Percentiles rank a stretch among this genome's conserved stretches.
phyloP scores from a whole-genome alignment of 2,797 vertebrate species.

The Silurus aristotelis region DNA sequence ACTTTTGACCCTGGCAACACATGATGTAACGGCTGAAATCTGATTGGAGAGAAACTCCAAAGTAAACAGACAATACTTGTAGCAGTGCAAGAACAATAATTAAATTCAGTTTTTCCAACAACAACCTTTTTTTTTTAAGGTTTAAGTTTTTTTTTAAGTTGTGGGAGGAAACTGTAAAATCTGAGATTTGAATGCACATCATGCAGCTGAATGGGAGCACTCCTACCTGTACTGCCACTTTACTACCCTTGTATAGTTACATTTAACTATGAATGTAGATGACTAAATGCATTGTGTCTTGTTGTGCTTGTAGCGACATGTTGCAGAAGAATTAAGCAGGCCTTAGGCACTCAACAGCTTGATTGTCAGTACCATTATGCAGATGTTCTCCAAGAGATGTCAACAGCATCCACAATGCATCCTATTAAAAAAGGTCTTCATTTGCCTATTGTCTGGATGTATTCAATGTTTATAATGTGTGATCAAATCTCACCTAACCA shows the following conservation, averaged over 20 bases:
- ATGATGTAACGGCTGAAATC: too few relatives aligned
- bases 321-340: background rate
- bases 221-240: background rate
- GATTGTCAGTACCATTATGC: constrained; percentile 74
- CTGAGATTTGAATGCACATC: background rate
- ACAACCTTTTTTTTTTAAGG: too few relatives aligned
- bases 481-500: constrained; percentile 69
- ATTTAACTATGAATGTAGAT: background rate
- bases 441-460: constrained; percentile 54
- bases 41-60: too few relatives aligned
- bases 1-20: too few relatives aligned
- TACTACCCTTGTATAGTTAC: background rate
- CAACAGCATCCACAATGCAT: constrained; percentile 56
- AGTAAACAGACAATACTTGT: too few relatives aligned
- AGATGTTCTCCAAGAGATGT: constrained; percentile 60
- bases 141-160: background rate
- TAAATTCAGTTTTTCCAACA: too few relatives aligned
- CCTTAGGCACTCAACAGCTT: constrained; percentile 63
- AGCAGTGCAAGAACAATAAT: too few relatives aligned
- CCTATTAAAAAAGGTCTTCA: constrained; percentile 65
- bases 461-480: constrained; percentile 71
- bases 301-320: background rate
- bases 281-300: background rate
- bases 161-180: background rate
- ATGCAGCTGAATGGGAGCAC: too few relatives aligned